Conservation (phyloP, 2,797 vertebrate genomes). For the Centroberyx gerrardi region DNA sequence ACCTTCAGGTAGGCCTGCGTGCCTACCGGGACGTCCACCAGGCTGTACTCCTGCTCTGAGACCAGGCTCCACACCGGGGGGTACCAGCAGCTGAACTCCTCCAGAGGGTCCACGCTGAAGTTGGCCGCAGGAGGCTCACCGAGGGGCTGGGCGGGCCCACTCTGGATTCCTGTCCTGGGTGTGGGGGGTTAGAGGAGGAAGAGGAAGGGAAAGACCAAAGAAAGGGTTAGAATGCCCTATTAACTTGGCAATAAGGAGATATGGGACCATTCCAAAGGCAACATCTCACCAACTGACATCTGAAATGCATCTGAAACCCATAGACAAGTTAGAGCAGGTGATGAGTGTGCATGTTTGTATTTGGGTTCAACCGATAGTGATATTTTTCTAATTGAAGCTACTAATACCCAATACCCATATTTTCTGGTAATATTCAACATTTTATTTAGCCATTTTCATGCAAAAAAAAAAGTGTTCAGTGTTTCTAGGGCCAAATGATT, state of each 20-base stretch:
- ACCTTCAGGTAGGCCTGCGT: constrained; percentile 42
- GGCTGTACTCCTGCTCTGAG: constrained; percentile 48
- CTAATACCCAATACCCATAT: too few species aligned
- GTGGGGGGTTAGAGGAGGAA: background rate
- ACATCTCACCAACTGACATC: background rate
- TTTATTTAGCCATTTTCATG: too few species aligned
- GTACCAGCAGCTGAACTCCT: constrained; percentile 74
- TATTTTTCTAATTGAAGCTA: too few species aligned
- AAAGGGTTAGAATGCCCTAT: too few species aligned
- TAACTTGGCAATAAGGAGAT: too few species aligned
- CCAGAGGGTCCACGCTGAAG: constrained; percentile 73
- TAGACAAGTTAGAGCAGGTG: too few species aligned
- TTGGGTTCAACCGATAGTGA: too few species aligned
- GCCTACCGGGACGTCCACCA: constrained; percentile 60
- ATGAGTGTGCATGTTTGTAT: too few species aligned
- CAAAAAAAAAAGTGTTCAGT: too few species aligned
- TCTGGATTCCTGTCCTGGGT: constrained; percentile 61
- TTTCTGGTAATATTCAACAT: too few species aligned
- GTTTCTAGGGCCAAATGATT: too few species aligned
- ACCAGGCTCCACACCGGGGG: constrained; percentile 69
- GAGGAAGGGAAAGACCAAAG: background rate
- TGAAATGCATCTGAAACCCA: background rate
- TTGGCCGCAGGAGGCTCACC: background rate
- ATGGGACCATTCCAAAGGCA: too few species aligned
- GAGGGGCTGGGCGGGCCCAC: background rate